A percentile compares a stretch with the other conserved stretches of the same genome.
Conservation (phyloP, 2,888 invertebrate genomes). For the Polyommatus iphigenia region DNA sequence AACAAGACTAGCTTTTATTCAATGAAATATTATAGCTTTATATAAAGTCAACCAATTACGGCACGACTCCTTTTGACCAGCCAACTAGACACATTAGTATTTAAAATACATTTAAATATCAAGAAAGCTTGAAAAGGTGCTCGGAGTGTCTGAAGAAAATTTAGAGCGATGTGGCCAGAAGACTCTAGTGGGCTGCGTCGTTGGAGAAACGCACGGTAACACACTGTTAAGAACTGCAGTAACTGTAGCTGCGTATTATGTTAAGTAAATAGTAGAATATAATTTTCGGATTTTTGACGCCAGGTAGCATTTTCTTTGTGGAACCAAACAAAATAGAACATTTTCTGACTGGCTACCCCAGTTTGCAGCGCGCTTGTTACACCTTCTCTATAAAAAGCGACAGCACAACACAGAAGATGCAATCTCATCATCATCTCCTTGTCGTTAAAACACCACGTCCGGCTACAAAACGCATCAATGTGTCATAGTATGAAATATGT, state of each 20-base stretch:
- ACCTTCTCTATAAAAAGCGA: no score
- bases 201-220: background rate
- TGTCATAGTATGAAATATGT: no score
- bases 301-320: no score
- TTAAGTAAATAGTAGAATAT: no score
- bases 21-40: background rate
- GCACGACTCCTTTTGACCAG: background rate
- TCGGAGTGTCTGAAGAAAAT: background rate
- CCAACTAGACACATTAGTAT: background rate
- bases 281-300: no score
- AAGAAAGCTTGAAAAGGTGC: background rate
- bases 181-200: background rate
- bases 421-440: no score
- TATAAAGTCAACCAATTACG: constrained; percentile 7
- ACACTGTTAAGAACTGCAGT: background rate
- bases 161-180: background rate
- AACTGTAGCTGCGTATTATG: no score
- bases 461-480: background rate
- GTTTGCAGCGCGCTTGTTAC: no score
- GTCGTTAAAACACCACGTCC: background rate
- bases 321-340: no score
- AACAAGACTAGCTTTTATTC: background rate
- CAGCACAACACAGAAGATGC: no score
- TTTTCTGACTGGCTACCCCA: no score
- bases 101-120: background rate